phyloP scores from a whole-genome alignment of 2,797 vertebrate species.

The Dryobates pubescens region DNA sequence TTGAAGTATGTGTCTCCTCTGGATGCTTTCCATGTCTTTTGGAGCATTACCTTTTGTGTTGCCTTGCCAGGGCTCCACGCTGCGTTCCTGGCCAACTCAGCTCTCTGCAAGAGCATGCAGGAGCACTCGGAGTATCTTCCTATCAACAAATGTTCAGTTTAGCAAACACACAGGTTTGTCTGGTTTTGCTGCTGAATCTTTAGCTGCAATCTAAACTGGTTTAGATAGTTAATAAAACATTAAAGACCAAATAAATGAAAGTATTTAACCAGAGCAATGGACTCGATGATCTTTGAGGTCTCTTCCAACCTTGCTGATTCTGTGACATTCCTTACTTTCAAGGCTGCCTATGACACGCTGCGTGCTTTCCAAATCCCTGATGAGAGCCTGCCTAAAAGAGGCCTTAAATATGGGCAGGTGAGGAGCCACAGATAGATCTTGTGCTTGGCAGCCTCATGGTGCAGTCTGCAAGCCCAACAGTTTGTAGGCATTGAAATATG shows the following conservation, averaged over 20 bases:
- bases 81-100: neutral
- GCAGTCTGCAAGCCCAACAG: neutral
- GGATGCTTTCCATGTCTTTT: slow-evolving; percentile 2
- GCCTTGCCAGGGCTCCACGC: neutral
- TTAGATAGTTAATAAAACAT: slow-evolving; percentile 33
- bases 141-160: neutral
- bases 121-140: neutral
- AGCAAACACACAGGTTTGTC: slow-evolving; percentile 39
- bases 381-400: neutral
- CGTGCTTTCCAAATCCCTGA: neutral
- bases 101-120: neutral
- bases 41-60: neutral
- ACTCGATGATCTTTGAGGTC: too few relatives aligned
- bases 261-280: neutral
- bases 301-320: too few relatives aligned
- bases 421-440: neutral
- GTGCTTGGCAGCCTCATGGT: neutral
- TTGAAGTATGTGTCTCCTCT: slow-evolving; percentile 8
- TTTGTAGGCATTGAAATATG: neutral
- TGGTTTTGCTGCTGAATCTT: slow-evolving; percentile 27
- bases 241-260: neutral
- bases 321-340: neutral
- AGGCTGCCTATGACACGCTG: neutral
- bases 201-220: neutral
- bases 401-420: neutral